Percentiles rank a stretch among this genome's conserved stretches.
Evolutionary conservation across 2,888 invertebrate species (phyloP).

Genomic region (Agrochola lota): DNA sequence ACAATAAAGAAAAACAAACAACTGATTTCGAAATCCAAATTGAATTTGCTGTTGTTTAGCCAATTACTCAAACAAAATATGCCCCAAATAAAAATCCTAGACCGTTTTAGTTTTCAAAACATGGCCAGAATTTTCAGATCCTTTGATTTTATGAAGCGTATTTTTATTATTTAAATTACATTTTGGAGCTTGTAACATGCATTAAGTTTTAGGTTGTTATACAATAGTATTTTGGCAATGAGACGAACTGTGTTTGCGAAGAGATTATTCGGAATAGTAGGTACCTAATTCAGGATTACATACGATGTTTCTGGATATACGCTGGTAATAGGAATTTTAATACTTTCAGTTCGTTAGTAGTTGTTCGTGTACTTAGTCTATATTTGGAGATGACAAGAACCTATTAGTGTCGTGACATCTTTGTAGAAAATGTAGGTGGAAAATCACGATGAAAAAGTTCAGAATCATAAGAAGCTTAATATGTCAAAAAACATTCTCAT

Average conservation of each 20-base stretch:
- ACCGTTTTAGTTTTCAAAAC: conserved; percentile 7
- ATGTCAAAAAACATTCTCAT: too few relatives aligned
- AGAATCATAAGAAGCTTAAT: too few relatives aligned
- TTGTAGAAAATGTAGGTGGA: too few relatives aligned
- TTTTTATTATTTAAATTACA: neutral
- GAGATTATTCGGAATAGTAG: neutral
- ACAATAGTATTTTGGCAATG: conserved; percentile 44
- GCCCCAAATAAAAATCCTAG: too few relatives aligned
- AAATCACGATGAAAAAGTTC: too few relatives aligned
- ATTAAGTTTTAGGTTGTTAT: neutral
- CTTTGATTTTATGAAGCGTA: conserved; percentile 4
- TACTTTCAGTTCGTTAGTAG: conserved; percentile 5
- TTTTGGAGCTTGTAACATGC: too few relatives aligned
- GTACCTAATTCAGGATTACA: neutral
- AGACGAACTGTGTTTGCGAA: conserved; percentile 20
- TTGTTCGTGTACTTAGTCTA: neutral
- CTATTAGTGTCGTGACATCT: too few relatives aligned
- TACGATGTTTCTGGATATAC: neutral
- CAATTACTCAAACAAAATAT: conserved; percentile 1
- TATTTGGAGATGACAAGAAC: too few relatives aligned
- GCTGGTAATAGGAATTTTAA: neutral
- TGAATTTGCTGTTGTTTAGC: neutral
- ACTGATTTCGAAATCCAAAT: neutral
- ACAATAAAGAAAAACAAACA: neutral
- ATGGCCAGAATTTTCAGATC: neutral